phyloP scores from a whole-genome alignment of 2,113 vertebrate genomes.

The Oxyruncus cristatus region DNA sequence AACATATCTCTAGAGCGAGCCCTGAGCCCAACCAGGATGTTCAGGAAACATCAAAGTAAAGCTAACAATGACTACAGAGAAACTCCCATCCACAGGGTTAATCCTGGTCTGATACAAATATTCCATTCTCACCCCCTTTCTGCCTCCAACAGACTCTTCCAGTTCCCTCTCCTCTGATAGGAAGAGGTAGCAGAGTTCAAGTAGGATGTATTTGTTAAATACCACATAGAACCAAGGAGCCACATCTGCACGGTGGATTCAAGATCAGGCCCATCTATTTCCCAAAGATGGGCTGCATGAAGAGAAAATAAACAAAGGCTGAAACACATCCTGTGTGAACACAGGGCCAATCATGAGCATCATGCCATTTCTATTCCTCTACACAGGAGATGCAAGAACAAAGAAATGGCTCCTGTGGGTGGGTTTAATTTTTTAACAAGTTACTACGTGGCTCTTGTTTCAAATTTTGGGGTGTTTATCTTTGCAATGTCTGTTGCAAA shows the following conservation, averaged over 20 bases:
- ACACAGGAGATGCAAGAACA: neutral
- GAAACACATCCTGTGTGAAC: neutral
- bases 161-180: neutral
- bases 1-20: neutral
- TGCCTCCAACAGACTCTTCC: neutral
- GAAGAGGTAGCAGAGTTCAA: neutral
- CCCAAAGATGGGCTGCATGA: neutral
- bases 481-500: conserved; percentile 36
- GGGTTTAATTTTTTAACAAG: conserved; percentile 37
- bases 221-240: neutral
- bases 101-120: neutral
- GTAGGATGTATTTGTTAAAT: neutral
- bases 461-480: conserved; percentile 32
- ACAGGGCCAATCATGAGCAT: neutral
- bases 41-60: neutral
- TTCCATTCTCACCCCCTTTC: neutral
- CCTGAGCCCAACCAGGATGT: neutral
- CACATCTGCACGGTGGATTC: neutral
- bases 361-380: neutral
- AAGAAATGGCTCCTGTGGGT: neutral
- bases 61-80: neutral
- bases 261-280: neutral
- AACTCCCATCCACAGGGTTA: neutral
- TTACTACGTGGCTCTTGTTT: neutral
- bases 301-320: neutral